Percentiles rank a stretch among this genome's conserved stretches.
Evolutionary conservation across 1,140 invertebrate species (phyloP).

Genomic region (Sminthurinus signatus): DNA sequence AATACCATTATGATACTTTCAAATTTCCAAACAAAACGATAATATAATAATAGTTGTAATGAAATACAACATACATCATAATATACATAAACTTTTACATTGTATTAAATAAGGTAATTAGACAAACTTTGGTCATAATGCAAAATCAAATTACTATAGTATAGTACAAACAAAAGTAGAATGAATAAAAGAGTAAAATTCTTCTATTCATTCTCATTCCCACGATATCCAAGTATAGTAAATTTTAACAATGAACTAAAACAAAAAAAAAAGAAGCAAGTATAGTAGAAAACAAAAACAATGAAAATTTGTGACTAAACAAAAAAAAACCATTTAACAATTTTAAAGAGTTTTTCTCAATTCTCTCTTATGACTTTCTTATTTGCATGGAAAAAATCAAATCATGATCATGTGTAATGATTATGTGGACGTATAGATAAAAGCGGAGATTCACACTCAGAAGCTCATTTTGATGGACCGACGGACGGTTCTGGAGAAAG

Average conservation of each 20-base stretch:
- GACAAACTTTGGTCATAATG: slow-evolving; percentile 31
- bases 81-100: slow-evolving; percentile 5
- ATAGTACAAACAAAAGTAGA: neutral
- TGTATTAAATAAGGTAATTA: slow-evolving; percentile 1
- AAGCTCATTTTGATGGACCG: slow-evolving; percentile 32
- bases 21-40: too few relatives aligned
- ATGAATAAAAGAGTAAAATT: neutral
- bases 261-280: too few relatives aligned
- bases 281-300: slow-evolving; percentile 7
- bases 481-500: slow-evolving; percentile 26
- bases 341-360: slow-evolving; percentile 34
- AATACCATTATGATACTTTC: neutral
- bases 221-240: too few relatives aligned
- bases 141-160: neutral
- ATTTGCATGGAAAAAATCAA: too few relatives aligned
- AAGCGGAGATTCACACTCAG: slow-evolving; percentile 38
- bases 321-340: neutral
- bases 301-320: slow-evolving; percentile 4
- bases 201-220: too few relatives aligned
- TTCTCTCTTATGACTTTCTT: slow-evolving; percentile 19
- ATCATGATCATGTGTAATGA: too few relatives aligned
- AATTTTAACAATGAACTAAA: too few relatives aligned
- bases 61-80: neutral
- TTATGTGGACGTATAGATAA: slow-evolving; percentile 16
- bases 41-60: neutral